A percentile compares a stretch with the other conserved stretches of the same genome.
phyloP scores from a whole-genome alignment of 2,888 invertebrate genomes.

The Ectemnius cavifrons region DNA sequence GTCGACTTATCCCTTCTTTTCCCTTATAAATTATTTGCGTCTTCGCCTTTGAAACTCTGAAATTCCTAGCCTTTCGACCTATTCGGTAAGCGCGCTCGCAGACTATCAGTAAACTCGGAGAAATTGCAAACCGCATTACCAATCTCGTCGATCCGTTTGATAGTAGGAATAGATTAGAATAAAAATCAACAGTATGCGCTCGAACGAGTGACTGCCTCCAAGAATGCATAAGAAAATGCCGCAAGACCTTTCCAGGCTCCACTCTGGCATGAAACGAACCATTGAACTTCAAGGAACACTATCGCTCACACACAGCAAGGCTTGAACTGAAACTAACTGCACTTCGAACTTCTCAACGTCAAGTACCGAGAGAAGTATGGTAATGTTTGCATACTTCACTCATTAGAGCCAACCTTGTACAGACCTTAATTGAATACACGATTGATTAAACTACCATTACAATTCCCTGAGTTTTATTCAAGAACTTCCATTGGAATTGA shows the following conservation, averaged over 20 bases:
- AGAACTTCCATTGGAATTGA: too few species aligned
- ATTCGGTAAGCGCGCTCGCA: background rate
- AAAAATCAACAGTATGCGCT: background rate
- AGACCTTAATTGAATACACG: too few species aligned
- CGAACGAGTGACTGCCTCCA: background rate
- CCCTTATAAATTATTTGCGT: too few species aligned
- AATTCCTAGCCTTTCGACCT: background rate
- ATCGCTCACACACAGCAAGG: background rate
- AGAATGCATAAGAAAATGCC: conserved; percentile 9
- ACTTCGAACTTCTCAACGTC: too few species aligned
- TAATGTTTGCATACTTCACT: too few species aligned
- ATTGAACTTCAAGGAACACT: background rate
- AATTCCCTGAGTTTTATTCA: too few species aligned
- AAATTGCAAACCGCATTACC: background rate
- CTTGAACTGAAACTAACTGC: background rate
- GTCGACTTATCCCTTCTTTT: too few species aligned
- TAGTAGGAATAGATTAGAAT: background rate
- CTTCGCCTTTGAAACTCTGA: too few species aligned
- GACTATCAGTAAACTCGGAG: background rate
- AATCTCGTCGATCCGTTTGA: background rate
- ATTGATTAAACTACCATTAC: too few species aligned
- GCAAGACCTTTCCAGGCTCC: conserved; percentile 2
- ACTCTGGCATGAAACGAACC: conserved; percentile 4
- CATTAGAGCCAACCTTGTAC: too few species aligned
- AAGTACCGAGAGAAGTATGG: too few species aligned